Evolutionary conservation across 2,113 vertebrate species (phyloP).

Genomic region (Gadus chalcogrammus): DNA sequence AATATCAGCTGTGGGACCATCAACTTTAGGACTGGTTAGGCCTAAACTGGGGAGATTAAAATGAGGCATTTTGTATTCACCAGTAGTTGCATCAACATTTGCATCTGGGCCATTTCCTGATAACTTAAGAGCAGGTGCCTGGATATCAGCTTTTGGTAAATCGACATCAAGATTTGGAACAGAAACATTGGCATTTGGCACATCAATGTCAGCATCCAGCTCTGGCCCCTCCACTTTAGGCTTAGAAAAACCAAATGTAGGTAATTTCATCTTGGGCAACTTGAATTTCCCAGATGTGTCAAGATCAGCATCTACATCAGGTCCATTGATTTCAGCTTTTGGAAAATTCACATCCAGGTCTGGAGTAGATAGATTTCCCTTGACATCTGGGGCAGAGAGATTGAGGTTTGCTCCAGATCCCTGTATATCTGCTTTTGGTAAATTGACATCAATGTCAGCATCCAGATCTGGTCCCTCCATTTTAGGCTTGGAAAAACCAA

Average conservation of each 20-base stretch:
- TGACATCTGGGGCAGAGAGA: conserved; percentile 21
- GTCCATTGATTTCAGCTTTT: conserved; percentile 34
- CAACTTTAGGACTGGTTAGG: conserved; percentile 42
- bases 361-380: conserved; percentile 22
- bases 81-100: conserved; percentile 32
- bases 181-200: conserved; percentile 12
- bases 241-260: conserved; percentile 35
- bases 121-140: conserved; percentile 5
- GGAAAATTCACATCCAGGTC: conserved; percentile 39
- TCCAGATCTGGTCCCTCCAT: conserved; percentile 35
- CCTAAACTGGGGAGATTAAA: conserved; percentile 55
- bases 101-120: conserved; percentile 42
- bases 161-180: not conserved
- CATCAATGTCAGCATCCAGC: conserved; percentile 24
- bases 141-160: conserved; percentile 3
- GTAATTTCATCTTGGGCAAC: conserved; percentile 41
- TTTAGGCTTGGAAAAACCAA: conserved; percentile 34
- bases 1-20: conserved; percentile 34
- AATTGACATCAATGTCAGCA: conserved; percentile 20
- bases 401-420: conserved; percentile 15
- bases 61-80: conserved; percentile 50
- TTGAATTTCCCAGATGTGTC: conserved; percentile 38
- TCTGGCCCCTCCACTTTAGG: conserved; percentile 34
- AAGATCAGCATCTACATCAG: conserved; percentile 43
- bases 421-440: conserved; percentile 19